A percentile compares a stretch with the other conserved stretches of the same genome.
Conservation (phyloP, 2,797 vertebrate genomes). For the Malacoraja senta region DNA sequence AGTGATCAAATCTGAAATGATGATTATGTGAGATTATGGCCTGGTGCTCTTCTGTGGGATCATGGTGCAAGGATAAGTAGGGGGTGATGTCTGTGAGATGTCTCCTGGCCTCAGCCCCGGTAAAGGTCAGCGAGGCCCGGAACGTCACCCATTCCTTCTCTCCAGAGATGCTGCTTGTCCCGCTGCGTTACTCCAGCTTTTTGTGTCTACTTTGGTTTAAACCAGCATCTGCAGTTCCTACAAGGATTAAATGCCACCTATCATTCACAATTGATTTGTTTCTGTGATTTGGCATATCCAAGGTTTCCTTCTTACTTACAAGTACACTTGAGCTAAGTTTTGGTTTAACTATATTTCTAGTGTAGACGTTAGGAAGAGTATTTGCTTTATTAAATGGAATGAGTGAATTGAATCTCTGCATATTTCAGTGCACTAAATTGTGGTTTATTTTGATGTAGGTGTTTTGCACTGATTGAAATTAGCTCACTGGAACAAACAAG, state of each 20-base stretch:
- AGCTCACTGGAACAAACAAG: slow-evolving; percentile 92
- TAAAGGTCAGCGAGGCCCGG: too few species aligned
- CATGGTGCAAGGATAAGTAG: too few species aligned
- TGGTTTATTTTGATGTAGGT: slow-evolving; percentile 57
- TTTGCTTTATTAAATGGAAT: not conserved
- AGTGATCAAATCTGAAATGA: too few species aligned
- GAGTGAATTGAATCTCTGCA: not conserved
- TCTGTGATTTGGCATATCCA: not conserved
- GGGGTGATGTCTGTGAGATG: too few species aligned
- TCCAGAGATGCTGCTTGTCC: too few species aligned
- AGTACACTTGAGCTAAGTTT: not conserved
- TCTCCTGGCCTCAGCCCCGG: too few species aligned
- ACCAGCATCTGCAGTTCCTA: too few species aligned
- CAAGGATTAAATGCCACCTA: not conserved
- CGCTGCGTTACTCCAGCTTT: too few species aligned
- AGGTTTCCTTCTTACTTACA: not conserved
- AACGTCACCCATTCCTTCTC: too few species aligned
- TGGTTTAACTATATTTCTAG: not conserved
- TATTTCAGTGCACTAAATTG: not conserved
- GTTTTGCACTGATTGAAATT: slow-evolving; percentile 94
- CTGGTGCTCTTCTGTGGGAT: too few species aligned
- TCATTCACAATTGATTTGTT: not conserved
- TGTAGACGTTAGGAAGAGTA: not conserved
- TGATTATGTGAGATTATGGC: too few species aligned
- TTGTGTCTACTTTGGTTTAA: too few species aligned